Evolutionary conservation across 92 coral and sea anemone genomes (phyloP).

Genomic region (Epizoanthus stellaris): DNA sequence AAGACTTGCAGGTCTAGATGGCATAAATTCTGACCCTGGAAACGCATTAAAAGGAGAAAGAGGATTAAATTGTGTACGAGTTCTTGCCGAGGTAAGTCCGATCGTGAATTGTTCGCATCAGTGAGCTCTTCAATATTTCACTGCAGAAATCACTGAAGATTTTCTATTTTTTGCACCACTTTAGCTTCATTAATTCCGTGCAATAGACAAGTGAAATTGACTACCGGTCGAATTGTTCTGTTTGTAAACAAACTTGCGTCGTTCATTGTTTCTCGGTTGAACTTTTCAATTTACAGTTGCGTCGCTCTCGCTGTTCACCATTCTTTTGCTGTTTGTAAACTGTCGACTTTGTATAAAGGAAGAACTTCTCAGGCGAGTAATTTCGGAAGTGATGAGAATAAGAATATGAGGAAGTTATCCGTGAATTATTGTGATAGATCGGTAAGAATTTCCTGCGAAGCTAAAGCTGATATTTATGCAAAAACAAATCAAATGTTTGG

Average conservation of each 20-base stretch:
- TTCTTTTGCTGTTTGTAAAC: slow-evolving; percentile 34
- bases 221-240: slow-evolving; percentile 42
- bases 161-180: not conserved
- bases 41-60: slow-evolving; percentile 79
- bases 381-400: not conserved
- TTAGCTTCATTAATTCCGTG: not conserved
- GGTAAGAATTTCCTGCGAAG: not conserved
- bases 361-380: slow-evolving; percentile 9
- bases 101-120: slow-evolving; percentile 7
- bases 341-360: slow-evolving; percentile 15
- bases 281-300: slow-evolving; percentile 38
- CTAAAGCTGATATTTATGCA: not conserved
- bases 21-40: slow-evolving; percentile 85
- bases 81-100: slow-evolving; percentile 85
- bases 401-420: not conserved
- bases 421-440: not conserved
- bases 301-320: slow-evolving; percentile 20
- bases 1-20: slow-evolving; percentile 94
- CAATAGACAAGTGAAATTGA: slow-evolving; percentile 25
- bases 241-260: slow-evolving; percentile 36
- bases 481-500: too few species aligned
- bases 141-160: slow-evolving; percentile 1
- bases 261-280: slow-evolving; percentile 19
- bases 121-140: not conserved
- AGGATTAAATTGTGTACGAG: slow-evolving; percentile 76